phyloP scores from a whole-genome alignment of 2,888 invertebrate genomes.

The Magallana nippona region DNA sequence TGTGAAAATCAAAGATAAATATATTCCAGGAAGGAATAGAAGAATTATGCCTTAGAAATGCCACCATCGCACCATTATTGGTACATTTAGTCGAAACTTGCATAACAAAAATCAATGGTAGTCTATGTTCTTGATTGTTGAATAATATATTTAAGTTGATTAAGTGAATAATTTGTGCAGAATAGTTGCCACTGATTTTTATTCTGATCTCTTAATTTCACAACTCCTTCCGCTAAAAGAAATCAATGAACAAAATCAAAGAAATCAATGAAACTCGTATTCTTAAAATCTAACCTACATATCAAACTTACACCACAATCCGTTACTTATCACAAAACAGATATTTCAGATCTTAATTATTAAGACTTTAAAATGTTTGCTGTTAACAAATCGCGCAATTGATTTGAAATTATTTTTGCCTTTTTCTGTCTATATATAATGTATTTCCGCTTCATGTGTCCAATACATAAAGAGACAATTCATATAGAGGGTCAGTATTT shows the following conservation, averaged over 20 bases:
- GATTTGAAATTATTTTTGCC: no score
- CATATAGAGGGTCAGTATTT: no score
- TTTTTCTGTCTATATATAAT: no score
- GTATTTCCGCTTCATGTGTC: no score
- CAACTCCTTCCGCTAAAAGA: background rate
- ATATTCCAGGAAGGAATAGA: background rate
- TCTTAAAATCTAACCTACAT: background rate
- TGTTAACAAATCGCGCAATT: no score
- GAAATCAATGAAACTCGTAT: background rate
- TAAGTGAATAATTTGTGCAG: background rate
- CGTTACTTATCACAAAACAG: no score
- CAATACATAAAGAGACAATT: no score
- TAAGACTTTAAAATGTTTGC: no score
- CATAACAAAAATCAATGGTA: background rate
- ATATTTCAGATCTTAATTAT: no score
- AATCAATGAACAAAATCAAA: background rate
- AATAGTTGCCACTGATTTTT: background rate
- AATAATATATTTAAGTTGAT: background rate
- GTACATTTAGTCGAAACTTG: background rate
- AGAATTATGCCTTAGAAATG: background rate
- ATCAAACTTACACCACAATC: background rate
- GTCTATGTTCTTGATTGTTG: background rate
- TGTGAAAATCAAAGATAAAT: constrained; percentile 6
- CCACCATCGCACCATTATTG: background rate
- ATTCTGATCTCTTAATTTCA: background rate